Percentiles rank a stretch among this genome's conserved stretches.
Evolutionary conservation across 2,113 vertebrate genomes (phyloP).

Genomic region (Procavia capensis): DNA sequence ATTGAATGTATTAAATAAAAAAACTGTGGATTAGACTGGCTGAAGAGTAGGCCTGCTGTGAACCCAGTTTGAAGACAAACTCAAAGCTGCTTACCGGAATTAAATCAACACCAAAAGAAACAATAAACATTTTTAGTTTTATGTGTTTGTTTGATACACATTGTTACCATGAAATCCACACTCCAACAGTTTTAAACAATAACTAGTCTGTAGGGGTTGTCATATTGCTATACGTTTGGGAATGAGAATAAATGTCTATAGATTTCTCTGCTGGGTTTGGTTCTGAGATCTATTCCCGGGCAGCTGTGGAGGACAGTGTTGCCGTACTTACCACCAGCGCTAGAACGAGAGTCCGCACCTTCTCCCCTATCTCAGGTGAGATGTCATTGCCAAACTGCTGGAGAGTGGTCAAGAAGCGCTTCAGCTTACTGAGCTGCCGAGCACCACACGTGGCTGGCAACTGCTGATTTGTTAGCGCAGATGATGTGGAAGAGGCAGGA

Average conservation of each 20-base stretch:
- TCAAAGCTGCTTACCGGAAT: slow-evolving; percentile 57
- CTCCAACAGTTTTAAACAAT: not conserved
- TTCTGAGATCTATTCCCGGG: not conserved
- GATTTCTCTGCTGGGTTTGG: not conserved
- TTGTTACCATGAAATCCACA: slow-evolving; percentile 16
- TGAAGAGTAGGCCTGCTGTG: not conserved
- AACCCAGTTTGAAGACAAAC: slow-evolving; percentile 13
- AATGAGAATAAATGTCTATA: not conserved
- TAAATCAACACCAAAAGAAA: not conserved
- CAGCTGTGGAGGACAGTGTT: not conserved
- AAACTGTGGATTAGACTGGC: slow-evolving; percentile 25
- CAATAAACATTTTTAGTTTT: slow-evolving; percentile 32
- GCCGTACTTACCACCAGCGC: slow-evolving; percentile 93
- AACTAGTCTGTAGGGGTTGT: not conserved
- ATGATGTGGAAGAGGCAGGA: slow-evolving; percentile 97
- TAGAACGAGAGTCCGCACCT: slow-evolving; percentile 96
- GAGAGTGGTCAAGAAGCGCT: slow-evolving; percentile 98
- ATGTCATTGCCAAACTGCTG: slow-evolving; percentile 99
- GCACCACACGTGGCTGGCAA: slow-evolving; percentile 98
- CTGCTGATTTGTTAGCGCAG: slow-evolving; percentile 97
- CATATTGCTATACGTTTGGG: not conserved
- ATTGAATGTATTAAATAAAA: slow-evolving; percentile 26
- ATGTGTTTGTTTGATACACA: slow-evolving; percentile 25
- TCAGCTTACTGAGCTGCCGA: slow-evolving; percentile 98
- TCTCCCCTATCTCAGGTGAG: slow-evolving; percentile 98